phyloP scores from a whole-genome alignment of 2,113 vertebrate genomes.

The Parus major region DNA sequence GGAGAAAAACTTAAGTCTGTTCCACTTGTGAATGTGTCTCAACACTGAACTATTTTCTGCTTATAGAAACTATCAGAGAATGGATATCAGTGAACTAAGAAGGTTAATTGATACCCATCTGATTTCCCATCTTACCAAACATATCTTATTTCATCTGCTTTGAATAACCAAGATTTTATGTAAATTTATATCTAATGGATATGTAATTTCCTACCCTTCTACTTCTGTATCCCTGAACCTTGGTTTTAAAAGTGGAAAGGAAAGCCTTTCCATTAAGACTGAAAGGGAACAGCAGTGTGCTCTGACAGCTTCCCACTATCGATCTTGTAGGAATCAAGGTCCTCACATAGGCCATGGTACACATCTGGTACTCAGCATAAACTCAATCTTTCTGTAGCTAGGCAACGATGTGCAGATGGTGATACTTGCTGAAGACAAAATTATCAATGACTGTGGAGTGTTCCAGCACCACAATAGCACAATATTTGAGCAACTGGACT shows the following conservation, averaged over 20 bases:
- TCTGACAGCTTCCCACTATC: background rate
- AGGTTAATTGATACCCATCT: background rate
- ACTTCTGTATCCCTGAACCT: background rate
- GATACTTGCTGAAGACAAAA: background rate
- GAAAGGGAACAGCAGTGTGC: background rate
- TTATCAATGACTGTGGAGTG: background rate
- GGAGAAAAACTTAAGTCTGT: background rate
- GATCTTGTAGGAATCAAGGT: background rate
- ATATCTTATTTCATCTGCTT: background rate
- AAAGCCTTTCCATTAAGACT: background rate
- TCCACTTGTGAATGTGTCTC: background rate
- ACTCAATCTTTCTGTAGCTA: background rate
- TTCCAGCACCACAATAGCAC: background rate
- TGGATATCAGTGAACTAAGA: background rate
- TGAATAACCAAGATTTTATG: background rate
- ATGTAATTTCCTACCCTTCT: fast-evolving
- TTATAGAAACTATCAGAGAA: background rate
- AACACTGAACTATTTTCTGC: background rate
- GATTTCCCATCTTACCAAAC: background rate
- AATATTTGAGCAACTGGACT: background rate
- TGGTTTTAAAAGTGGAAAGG: background rate
- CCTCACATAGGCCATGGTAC: background rate
- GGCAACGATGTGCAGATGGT: background rate
- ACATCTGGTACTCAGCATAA: background rate
- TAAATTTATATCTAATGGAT: background rate